Evolutionary conservation across 2,888 invertebrate genomes (phyloP).

Genomic region (Cryptophagus acutangulus): DNA sequence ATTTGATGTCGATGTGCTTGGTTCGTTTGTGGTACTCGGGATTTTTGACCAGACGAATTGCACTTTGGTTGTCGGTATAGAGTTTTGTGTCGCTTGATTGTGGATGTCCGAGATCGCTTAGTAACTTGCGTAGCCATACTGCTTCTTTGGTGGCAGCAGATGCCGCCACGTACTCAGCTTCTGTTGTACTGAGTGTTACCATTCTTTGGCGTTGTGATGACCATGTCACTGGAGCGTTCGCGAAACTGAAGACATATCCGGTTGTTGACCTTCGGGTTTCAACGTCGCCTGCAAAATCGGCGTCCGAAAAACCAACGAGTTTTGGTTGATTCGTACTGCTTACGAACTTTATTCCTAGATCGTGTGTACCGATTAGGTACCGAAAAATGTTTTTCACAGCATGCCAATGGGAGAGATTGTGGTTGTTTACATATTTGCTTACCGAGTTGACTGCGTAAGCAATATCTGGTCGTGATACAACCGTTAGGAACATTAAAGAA

Average conservation of each 20-base stretch:
- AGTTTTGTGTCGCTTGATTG: neutral
- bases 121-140: conserved; percentile 21
- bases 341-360: too few species aligned
- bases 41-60: conserved; percentile 19
- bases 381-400: too few species aligned
- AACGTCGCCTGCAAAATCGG: conserved; percentile 15
- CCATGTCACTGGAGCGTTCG: conserved; percentile 32
- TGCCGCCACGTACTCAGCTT: conserved; percentile 35
- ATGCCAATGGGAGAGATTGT: too few species aligned
- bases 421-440: too few species aligned
- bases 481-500: too few species aligned
- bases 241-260: conserved; percentile 28
- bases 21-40: conserved; percentile 16
- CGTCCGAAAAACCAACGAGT: conserved; percentile 13
- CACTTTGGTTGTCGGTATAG: conserved; percentile 17
- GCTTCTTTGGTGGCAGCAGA: conserved; percentile 28
- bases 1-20: conserved; percentile 21
- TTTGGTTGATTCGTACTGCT: too few species aligned
- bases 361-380: too few species aligned
- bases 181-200: conserved; percentile 33
- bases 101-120: conserved; percentile 6
- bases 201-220: conserved; percentile 26
- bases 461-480: too few species aligned
- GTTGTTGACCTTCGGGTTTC: conserved; percentile 26
- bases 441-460: too few species aligned